Conservation (phyloP, 2,888 invertebrate species). For the Antheraea yamamai region DNA sequence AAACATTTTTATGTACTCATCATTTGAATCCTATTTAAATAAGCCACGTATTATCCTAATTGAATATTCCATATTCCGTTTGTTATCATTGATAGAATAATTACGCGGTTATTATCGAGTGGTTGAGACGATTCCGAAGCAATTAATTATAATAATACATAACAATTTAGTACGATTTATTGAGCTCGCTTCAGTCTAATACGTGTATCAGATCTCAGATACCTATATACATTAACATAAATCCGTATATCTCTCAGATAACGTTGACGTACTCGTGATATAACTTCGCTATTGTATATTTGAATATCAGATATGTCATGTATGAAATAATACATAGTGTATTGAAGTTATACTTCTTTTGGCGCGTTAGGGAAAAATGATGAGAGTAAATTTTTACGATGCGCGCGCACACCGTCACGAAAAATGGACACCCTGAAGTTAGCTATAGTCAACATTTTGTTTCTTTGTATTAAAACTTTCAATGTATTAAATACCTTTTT, state of each 20-base stretch:
- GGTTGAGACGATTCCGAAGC: background rate
- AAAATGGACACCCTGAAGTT: no score
- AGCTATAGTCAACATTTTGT: no score
- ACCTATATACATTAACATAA: slow-evolving; percentile 7
- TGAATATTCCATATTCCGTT: slow-evolving; percentile 8
- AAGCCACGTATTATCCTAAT: background rate
- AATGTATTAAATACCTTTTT: no score
- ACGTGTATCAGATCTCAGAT: background rate
- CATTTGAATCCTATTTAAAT: background rate
- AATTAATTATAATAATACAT: slow-evolving; percentile 12
- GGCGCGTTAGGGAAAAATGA: no score
- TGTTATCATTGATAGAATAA: background rate
- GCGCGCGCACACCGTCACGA: no score
- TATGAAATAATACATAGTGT: background rate
- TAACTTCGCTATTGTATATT: background rate
- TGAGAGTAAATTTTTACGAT: no score
- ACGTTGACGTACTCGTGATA: background rate
- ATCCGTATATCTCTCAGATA: slow-evolving; percentile 11
- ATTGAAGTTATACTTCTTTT: no score
- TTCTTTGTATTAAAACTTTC: no score
- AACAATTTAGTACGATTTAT: slow-evolving; percentile 9
- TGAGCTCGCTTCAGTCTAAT: background rate
- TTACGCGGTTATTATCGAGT: background rate
- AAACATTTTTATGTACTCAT: background rate
- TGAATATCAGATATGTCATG: background rate